Evolutionary conservation across 2,888 invertebrate species (phyloP).

Genomic region (Heliconius erato): DNA sequence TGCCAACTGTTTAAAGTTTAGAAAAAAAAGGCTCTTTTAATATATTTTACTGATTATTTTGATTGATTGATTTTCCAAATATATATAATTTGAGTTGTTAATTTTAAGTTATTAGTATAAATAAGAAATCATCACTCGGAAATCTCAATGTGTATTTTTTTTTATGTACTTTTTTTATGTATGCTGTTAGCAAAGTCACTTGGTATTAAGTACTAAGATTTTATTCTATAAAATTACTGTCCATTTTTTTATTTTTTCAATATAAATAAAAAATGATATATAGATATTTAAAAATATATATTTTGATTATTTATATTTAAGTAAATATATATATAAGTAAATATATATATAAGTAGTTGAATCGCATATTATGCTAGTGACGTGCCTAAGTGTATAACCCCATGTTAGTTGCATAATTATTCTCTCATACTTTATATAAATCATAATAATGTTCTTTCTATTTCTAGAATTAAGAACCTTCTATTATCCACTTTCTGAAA

Average conservation of each 20-base stretch:
- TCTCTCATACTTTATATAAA: background rate
- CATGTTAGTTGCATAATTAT: background rate
- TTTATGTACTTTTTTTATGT: too few species aligned
- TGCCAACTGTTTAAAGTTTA: background rate
- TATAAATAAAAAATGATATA: background rate
- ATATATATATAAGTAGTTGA: background rate
- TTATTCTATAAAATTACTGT: background rate
- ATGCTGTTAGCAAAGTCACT: too few species aligned
- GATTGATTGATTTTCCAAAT: too few species aligned
- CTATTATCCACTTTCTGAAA: too few species aligned
- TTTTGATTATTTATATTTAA: background rate
- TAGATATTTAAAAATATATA: constrained; percentile 3
- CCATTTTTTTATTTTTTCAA: background rate
- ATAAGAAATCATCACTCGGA: too few species aligned
- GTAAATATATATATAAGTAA: constrained; percentile 8
- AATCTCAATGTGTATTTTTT: too few species aligned
- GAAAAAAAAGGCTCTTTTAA: too few species aligned
- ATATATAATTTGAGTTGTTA: too few species aligned
- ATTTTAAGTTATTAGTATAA: too few species aligned
- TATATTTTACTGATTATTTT: too few species aligned
- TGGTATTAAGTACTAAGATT: too few species aligned
- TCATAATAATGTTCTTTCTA: background rate
- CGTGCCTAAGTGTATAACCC: constrained; percentile 13
- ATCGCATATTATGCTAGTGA: background rate
- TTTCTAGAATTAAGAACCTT: background rate